Percentiles rank a stretch among this genome's conserved stretches.
Conservation (phyloP, 2,113 vertebrate species). For the Phylloscopus whistleri region DNA sequence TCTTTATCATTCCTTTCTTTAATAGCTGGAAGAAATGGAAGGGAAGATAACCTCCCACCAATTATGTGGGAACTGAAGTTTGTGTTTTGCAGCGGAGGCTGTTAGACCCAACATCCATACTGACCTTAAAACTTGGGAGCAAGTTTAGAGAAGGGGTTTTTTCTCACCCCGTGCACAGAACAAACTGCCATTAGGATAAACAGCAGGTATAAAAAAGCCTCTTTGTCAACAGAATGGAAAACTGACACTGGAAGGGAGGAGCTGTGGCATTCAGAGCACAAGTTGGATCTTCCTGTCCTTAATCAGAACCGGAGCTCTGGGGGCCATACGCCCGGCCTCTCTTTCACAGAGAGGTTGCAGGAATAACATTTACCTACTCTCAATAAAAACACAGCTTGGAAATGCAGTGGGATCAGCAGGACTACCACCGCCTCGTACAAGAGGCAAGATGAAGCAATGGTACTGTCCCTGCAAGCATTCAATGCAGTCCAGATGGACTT, state of each 20-base stretch:
- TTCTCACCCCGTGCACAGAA: neutral
- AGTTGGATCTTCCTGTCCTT: neutral
- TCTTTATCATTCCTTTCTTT: neutral
- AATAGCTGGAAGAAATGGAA: neutral
- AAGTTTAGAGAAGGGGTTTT: neutral
- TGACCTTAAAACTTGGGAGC: neutral
- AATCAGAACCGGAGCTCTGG: neutral
- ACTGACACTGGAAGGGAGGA: neutral
- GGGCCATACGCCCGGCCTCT: rapidly evolving
- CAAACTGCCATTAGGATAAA: neutral
- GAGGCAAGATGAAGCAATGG: neutral
- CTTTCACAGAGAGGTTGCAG: neutral
- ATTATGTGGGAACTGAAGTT: neutral
- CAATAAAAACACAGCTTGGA: neutral
- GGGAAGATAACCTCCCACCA: neutral
- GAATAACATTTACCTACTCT: neutral
- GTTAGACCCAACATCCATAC: neutral
- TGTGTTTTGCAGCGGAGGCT: neutral
- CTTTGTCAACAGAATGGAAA: neutral
- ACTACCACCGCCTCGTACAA: neutral
- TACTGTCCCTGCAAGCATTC: neutral
- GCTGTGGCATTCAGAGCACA: neutral
- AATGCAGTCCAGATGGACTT: slow-evolving; percentile 26
- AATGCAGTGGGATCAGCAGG: neutral
- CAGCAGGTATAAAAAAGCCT: neutral